Conservation (phyloP, 2,113 vertebrate genomes). For the Diphyllodes magnificus region DNA sequence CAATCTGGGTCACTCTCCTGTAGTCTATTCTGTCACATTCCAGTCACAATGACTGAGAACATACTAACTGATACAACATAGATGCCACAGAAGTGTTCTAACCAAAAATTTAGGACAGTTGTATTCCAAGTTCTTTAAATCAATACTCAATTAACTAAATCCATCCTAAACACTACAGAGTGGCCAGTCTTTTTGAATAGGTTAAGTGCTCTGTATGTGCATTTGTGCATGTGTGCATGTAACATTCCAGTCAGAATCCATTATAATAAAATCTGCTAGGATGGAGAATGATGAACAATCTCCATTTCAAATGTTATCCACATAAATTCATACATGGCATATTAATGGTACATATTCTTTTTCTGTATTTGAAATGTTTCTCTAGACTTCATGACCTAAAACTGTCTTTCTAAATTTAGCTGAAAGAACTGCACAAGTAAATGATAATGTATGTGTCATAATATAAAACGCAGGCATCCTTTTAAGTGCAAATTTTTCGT, state of each 20-base stretch:
- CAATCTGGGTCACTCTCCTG: not conserved
- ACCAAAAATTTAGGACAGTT: not conserved
- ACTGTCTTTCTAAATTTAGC: constrained; percentile 58
- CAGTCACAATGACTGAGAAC: not conserved
- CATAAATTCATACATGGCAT: not conserved
- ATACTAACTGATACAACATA: rapidly evolving
- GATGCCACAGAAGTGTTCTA: not conserved
- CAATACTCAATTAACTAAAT: not conserved
- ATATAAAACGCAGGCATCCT: not conserved
- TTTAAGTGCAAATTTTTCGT: constrained; percentile 52
- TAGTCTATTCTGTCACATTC: not conserved
- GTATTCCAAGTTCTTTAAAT: not conserved
- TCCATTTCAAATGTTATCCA: not conserved
- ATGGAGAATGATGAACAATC: not conserved
- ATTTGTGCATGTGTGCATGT: rapidly evolving
- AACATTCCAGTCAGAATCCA: not conserved
- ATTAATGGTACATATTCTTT: not conserved
- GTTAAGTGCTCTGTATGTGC: not conserved
- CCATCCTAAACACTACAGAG: not conserved
- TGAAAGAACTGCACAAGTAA: constrained; percentile 21
- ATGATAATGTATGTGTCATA: not conserved
- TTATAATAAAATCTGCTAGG: not conserved
- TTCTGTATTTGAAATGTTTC: not conserved
- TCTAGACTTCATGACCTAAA: constrained; percentile 44
- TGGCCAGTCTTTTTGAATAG: not conserved